Evolutionary conservation across 1,140 invertebrate genomes (phyloP).

Genomic region (Grapholita molesta): DNA sequence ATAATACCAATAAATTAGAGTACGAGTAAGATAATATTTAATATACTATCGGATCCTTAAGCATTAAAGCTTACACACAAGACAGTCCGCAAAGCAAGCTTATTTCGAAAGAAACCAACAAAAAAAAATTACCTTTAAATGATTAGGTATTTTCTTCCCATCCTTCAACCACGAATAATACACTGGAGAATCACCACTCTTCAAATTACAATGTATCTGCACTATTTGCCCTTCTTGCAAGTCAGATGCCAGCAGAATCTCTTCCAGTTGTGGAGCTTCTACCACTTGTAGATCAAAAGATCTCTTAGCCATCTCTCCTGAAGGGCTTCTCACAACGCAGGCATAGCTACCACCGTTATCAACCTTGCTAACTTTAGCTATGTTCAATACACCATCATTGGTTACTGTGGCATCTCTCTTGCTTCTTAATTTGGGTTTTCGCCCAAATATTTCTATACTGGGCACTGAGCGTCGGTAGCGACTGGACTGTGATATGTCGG

Average conservation of each 20-base stretch:
- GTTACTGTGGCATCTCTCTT: slow-evolving; percentile 51
- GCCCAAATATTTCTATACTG: slow-evolving; percentile 66
- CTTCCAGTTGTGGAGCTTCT: slow-evolving; percentile 85
- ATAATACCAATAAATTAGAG: too few relatives aligned
- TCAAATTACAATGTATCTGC: slow-evolving; percentile 93
- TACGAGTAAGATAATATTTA: too few relatives aligned
- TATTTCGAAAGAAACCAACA: neutral
- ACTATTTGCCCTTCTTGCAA: slow-evolving; percentile 92
- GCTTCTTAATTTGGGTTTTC: slow-evolving; percentile 71
- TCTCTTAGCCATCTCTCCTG: slow-evolving; percentile 86
- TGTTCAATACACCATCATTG: slow-evolving; percentile 79
- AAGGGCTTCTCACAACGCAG: slow-evolving; percentile 88
- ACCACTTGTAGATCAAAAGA: slow-evolving; percentile 84
- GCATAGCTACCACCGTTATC: slow-evolving; percentile 86
- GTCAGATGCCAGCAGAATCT: slow-evolving; percentile 77
- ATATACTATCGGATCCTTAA: too few relatives aligned
- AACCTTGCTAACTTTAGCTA: slow-evolving; percentile 85
- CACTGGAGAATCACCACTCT: slow-evolving; percentile 93
- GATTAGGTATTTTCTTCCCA: slow-evolving; percentile 83
- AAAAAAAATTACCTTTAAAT: slow-evolving; percentile 79
- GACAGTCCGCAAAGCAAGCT: neutral
- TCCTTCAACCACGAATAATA: slow-evolving; percentile 94
- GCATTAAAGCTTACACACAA: too few relatives aligned
- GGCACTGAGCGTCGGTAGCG: slow-evolving; percentile 54
- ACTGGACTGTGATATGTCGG: slow-evolving; percentile 47